Percentiles rank a stretch among this genome's conserved stretches.
These are phyloP conservation scores for Gerris lacustris DNA, from an alignment of 2,888 invertebrate genomes.

Conservation along the genomic window DNA sequence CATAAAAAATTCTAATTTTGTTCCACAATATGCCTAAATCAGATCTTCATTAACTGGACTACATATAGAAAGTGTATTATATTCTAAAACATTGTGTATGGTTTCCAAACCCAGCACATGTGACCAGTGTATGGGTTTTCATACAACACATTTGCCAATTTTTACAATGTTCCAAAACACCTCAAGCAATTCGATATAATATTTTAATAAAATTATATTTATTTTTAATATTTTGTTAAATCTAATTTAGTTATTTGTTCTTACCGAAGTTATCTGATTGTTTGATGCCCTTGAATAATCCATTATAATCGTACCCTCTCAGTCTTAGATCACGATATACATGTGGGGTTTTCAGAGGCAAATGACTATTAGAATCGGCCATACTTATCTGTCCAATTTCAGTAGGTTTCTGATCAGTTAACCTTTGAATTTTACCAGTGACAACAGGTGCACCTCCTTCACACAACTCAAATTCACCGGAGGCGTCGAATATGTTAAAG, in stretches of 20 bases:
- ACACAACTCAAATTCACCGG: conserved; percentile 77
- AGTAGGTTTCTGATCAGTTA: not conserved
- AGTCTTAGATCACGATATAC: conserved; percentile 76
- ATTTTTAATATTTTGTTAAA: too few species aligned
- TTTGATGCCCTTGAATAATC: conserved; percentile 68
- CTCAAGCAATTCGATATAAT: too few species aligned
- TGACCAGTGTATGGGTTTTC: too few species aligned
- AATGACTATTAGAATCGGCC: conserved; percentile 29
- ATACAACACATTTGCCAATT: too few species aligned
- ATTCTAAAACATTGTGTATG: too few species aligned
- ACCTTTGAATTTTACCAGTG: conserved; percentile 45
- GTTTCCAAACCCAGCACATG: too few species aligned
- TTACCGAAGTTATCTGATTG: conserved; percentile 54
- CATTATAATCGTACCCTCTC: conserved; percentile 75
- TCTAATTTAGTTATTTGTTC: not conserved
- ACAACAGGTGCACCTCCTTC: conserved; percentile 76
- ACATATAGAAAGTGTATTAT: too few species aligned
- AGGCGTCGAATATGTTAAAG: conserved; percentile 68
- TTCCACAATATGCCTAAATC: too few species aligned
- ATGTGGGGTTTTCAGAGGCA: conserved; percentile 52
- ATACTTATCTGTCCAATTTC: conserved; percentile 48
- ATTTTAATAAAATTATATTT: too few species aligned
- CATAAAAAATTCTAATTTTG: too few species aligned
- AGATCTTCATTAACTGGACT: too few species aligned
- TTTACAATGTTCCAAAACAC: too few species aligned